Evolutionary conservation across 2,113 vertebrate species (phyloP).

Genomic region (Perognathus longimembris): DNA sequence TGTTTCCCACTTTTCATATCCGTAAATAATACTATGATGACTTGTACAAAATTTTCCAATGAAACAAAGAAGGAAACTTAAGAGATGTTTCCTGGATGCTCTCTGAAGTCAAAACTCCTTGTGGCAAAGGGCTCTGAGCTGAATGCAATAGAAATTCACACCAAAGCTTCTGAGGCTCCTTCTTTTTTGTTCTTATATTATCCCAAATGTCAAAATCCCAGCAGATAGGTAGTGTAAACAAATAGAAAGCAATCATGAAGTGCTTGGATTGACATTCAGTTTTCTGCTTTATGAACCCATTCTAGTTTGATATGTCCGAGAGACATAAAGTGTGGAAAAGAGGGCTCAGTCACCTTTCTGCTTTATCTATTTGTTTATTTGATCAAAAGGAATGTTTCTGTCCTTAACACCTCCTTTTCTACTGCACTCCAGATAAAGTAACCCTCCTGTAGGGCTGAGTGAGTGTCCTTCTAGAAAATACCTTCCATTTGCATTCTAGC

Average conservation of each 20-base stretch:
- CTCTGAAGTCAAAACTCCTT: conserved; percentile 42
- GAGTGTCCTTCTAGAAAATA: not conserved
- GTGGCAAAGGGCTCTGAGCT: not conserved
- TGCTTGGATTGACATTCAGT: not conserved
- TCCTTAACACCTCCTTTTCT: not conserved
- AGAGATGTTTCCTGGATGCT: conserved; percentile 24
- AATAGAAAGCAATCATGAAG: not conserved
- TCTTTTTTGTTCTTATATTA: conserved; percentile 24
- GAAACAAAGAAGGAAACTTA: conserved; percentile 50
- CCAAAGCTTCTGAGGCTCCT: not conserved
- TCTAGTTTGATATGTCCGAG: not conserved
- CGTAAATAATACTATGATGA: conserved; percentile 60
- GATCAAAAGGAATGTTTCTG: not conserved
- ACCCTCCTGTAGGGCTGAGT: not conserved
- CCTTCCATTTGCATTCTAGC: not conserved
- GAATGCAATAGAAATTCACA: conserved; percentile 33
- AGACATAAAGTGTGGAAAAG: not conserved
- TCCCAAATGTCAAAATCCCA: conserved; percentile 26
- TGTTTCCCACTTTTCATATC: conserved; percentile 66
- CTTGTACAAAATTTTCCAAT: conserved; percentile 23
- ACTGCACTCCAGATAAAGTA: conserved; percentile 9
- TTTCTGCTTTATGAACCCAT: not conserved
- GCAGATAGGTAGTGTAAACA: conserved; percentile 14
- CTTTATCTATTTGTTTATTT: not conserved
- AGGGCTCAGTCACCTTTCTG: not conserved